Conservation (phyloP, 2,888 invertebrate species). For the Caenorhabditis becei region DNA sequence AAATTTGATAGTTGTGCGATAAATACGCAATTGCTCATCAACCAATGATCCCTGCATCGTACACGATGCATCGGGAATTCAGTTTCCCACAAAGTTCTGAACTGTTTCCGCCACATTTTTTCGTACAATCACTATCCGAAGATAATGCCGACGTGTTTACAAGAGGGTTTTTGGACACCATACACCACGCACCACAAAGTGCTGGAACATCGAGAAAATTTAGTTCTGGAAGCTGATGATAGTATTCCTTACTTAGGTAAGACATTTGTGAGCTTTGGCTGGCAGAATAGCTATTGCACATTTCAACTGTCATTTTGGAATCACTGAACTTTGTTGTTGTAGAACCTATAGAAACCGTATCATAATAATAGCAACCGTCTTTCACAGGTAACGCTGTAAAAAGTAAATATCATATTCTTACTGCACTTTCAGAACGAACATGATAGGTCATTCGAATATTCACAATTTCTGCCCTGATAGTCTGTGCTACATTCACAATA, state of each 20-base stretch:
- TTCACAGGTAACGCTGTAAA: constrained; percentile 12
- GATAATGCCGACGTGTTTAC: constrained; percentile 18
- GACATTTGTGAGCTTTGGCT: background rate
- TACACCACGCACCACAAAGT: constrained; percentile 47
- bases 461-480: constrained; percentile 39
- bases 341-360: constrained; percentile 2
- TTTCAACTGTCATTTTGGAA: constrained; percentile 31
- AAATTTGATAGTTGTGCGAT: background rate
- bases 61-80: constrained; percentile 39
- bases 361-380: constrained; percentile 37
- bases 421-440: no score
- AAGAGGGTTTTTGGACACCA: constrained; percentile 13
- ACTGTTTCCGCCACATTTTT: constrained; percentile 42
- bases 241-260: constrained; percentile 23
- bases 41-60: constrained; percentile 21
- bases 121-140: constrained; percentile 26
- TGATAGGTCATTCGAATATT: constrained; percentile 1
- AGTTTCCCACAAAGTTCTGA: constrained; percentile 44
- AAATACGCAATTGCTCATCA: background rate
- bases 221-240: background rate
- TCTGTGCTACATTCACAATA: constrained; percentile 21
- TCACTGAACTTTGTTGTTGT: constrained; percentile 27
- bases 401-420: no score
- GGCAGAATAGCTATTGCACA: constrained; percentile 32
- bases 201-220: constrained; percentile 16